A percentile compares a stretch with the other conserved stretches of the same genome.
These are phyloP conservation scores for Spodoptera litura DNA, from an alignment of 1,140 invertebrate species.

Conservation along the genomic window DNA sequence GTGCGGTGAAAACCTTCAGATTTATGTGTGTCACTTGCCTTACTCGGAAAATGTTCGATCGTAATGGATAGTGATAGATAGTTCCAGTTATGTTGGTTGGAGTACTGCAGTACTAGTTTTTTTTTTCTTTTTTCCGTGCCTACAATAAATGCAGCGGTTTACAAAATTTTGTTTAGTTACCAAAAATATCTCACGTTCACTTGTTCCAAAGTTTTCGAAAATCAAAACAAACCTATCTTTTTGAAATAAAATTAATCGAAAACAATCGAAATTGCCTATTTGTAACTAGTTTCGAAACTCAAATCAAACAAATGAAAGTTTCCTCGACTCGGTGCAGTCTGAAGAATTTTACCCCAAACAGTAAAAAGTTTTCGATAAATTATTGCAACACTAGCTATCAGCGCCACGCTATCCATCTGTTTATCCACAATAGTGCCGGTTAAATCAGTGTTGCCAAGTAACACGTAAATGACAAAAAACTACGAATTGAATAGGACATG, in stretches of 20 bases:
- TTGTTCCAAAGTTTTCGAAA: no score
- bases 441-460: conserved; percentile 24
- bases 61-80: conserved; percentile 11
- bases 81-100: not conserved
- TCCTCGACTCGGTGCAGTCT: not conserved
- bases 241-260: not conserved
- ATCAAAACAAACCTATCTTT: no score
- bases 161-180: no score
- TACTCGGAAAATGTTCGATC: conserved; percentile 33
- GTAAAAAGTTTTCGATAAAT: conserved; percentile 41
- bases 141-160: no score
- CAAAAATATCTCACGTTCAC: no score
- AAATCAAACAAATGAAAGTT: conserved; percentile 15
- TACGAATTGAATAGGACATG: no score
- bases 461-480: no score
- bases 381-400: conserved; percentile 45
- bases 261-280: not conserved
- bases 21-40: conserved; percentile 55
- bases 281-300: conserved; percentile 7
- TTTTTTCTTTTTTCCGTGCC: not conserved
- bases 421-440: conserved; percentile 37
- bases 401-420: conserved; percentile 43
- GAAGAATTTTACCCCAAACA: conserved; percentile 33
- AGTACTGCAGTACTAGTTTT: not conserved
- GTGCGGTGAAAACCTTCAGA: conserved; percentile 55